Evolutionary conservation across 2,888 invertebrate species (phyloP).

Genomic region (Eupithecia subumbrata): DNA sequence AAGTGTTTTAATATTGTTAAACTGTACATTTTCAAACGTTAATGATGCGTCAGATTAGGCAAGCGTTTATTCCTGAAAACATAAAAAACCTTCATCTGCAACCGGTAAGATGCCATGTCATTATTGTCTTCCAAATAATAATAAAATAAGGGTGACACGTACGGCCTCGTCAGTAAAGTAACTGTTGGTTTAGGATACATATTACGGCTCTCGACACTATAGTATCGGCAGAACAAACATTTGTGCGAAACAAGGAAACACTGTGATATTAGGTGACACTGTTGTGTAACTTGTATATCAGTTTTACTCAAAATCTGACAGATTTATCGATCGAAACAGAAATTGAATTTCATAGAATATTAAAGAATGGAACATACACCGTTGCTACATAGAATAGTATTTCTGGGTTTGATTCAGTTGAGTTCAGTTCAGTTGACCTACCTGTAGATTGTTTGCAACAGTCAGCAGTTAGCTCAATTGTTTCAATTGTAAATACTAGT

Average conservation of each 20-base stretch:
- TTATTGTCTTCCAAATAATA: slow-evolving; percentile 28
- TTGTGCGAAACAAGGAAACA: slow-evolving; percentile 47
- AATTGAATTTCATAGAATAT: background rate
- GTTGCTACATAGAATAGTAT: background rate
- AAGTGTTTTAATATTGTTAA: no score
- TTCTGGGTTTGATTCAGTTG: background rate
- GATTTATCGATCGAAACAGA: background rate
- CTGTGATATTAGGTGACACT: slow-evolving; percentile 22
- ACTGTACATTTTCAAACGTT: no score
- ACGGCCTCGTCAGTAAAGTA: slow-evolving; percentile 45
- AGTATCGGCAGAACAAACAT: slow-evolving; percentile 49
- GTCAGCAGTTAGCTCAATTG: no score
- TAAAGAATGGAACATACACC: background rate
- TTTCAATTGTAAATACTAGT: no score
- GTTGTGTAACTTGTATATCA: background rate
- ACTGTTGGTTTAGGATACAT: slow-evolving; percentile 56
- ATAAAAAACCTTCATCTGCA: no score
- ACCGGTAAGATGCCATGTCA: background rate
- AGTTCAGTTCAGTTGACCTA: background rate
- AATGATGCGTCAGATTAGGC: no score
- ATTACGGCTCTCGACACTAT: slow-evolving; percentile 46
- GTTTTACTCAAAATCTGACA: slow-evolving; percentile 2
- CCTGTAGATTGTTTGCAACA: no score
- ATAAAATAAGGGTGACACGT: slow-evolving; percentile 43
- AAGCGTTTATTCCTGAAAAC: no score